phyloP scores from a whole-genome alignment of 2,797 vertebrate species.

The Oreonectes daqikongensis region DNA sequence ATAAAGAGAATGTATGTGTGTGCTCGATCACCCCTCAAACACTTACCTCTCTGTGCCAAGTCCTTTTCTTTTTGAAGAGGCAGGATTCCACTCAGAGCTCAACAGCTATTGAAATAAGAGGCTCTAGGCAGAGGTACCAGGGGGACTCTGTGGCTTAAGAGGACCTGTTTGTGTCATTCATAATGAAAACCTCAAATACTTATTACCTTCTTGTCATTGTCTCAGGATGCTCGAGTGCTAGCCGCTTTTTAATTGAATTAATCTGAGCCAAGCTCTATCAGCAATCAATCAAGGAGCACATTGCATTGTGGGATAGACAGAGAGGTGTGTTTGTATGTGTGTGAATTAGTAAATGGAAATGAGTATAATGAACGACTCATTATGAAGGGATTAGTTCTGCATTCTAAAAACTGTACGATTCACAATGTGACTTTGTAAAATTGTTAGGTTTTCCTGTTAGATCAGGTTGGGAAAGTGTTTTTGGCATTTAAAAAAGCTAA shows the following conservation, averaged over 20 bases:
- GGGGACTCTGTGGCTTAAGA: slow-evolving; percentile 11
- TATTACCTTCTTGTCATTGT: slow-evolving; percentile 84
- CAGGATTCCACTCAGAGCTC: slow-evolving; percentile 78
- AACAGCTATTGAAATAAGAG: slow-evolving; percentile 72
- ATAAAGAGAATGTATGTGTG: neutral
- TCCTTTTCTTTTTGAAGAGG: slow-evolving; percentile 79
- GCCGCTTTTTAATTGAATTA: slow-evolving; percentile 87
- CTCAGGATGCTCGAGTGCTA: slow-evolving; percentile 86
- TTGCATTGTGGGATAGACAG: slow-evolving; percentile 69
- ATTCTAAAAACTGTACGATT: too few relatives aligned
- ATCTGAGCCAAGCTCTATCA: slow-evolving; percentile 87
- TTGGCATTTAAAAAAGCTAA: neutral
- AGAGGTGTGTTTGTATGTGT: slow-evolving; percentile 42
- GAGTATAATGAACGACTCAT: too few relatives aligned
- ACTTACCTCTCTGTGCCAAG: slow-evolving; percentile 68
- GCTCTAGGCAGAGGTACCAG: slow-evolving; percentile 28
- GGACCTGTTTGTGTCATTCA: slow-evolving; percentile 44
- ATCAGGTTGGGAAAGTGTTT: neutral
- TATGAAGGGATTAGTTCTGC: too few relatives aligned
- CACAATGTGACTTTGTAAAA: too few relatives aligned
- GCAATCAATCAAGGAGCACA: slow-evolving; percentile 83
- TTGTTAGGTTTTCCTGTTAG: neutral
- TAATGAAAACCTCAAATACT: slow-evolving; percentile 72
- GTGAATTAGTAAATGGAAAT: slow-evolving; percentile 44
- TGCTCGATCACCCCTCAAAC: slow-evolving; percentile 64